Evolutionary conservation across 2,113 vertebrate genomes (phyloP).

Genomic region (Arenaria interpres): DNA sequence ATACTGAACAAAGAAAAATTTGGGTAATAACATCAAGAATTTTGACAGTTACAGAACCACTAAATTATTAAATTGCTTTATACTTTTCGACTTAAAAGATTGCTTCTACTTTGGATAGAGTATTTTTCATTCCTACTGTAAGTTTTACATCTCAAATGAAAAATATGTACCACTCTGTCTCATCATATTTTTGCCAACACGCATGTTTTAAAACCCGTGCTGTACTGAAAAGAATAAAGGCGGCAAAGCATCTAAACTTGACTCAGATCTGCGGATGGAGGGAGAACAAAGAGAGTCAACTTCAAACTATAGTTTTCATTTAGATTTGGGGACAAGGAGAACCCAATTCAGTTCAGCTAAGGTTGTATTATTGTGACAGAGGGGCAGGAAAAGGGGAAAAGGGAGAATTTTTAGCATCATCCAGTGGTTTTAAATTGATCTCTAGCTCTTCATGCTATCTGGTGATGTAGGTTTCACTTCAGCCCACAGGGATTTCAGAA

Average conservation of each 20-base stretch:
- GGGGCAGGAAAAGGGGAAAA: not conserved
- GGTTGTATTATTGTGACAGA: not conserved
- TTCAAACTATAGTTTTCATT: not conserved
- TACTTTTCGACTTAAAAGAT: not conserved
- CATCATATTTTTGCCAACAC: not conserved
- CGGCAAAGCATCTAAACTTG: not conserved
- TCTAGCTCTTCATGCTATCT: not conserved
- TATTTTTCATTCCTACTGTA: not conserved
- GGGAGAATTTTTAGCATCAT: not conserved
- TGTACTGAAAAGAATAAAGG: not conserved
- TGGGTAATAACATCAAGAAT: not conserved
- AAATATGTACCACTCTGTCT: not conserved
- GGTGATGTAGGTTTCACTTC: not conserved
- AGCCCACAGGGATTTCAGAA: not conserved
- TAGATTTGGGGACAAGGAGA: not conserved
- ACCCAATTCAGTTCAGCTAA: not conserved
- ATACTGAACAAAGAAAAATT: not conserved
- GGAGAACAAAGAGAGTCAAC: not conserved
- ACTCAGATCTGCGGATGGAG: not conserved
- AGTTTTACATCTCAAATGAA: not conserved
- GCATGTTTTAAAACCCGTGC: not conserved
- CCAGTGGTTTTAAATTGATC: not conserved
- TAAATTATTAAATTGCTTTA: not conserved
- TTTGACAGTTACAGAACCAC: not conserved
- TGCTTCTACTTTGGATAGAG: not conserved